Evolutionary conservation across 2,888 invertebrate genomes (phyloP).

Genomic region (Campopleginae sp.): DNA sequence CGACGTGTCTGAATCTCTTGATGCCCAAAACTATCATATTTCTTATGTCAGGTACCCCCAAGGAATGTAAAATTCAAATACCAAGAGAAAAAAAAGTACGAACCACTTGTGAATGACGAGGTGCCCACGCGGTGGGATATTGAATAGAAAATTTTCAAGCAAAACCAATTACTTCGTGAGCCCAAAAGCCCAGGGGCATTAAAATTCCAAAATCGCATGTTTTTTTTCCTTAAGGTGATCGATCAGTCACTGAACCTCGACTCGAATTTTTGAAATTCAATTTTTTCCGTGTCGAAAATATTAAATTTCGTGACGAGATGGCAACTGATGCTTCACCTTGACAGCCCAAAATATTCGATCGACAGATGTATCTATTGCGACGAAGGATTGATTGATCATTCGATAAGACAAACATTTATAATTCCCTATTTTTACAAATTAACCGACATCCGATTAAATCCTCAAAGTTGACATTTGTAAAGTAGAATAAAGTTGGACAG

Average conservation of each 20-base stretch:
- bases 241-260: no score
- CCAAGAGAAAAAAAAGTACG: conserved; percentile 7
- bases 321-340: no score
- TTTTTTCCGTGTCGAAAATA: no score
- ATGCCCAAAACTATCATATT: conserved; percentile 26
- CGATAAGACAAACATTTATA: neutral
- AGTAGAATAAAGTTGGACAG: conserved; percentile 50
- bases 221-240: no score
- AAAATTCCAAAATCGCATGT: neutral
- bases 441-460: conserved; percentile 1
- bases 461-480: conserved; percentile 35
- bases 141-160: neutral
- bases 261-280: no score
- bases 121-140: neutral
- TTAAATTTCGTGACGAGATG: no score
- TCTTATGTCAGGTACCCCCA: conserved; percentile 62
- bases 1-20: conserved; percentile 21
- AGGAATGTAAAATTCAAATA: conserved; percentile 64
- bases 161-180: neutral
- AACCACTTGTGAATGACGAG: conserved; percentile 46
- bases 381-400: conserved; percentile 15
- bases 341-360: neutral
- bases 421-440: neutral
- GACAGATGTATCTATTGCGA: neutral
- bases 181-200: neutral